Conservation (phyloP, 1,140 invertebrate species). For the Chlorops oryzae region DNA sequence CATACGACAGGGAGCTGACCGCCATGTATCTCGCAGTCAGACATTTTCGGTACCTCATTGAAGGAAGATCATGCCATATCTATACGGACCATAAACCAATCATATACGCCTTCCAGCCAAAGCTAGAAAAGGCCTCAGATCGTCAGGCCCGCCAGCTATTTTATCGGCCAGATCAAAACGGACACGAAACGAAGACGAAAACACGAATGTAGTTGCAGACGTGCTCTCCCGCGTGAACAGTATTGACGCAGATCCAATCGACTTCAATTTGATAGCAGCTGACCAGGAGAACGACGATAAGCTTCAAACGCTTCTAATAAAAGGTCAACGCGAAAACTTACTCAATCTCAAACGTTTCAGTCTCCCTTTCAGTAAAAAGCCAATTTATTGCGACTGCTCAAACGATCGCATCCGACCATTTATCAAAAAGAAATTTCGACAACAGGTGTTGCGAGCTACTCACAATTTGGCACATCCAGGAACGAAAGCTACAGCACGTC, state of each 20-base stretch:
- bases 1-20: constrained; percentile 44
- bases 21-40: constrained; percentile 32
- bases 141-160: constrained; percentile 36
- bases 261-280: neutral
- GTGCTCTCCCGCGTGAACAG: constrained; percentile 27
- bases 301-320: neutral
- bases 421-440: neutral
- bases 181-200: constrained; percentile 35
- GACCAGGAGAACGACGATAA: neutral
- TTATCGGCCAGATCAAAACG: constrained; percentile 40
- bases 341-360: neutral
- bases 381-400: neutral
- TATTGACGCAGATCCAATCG: neutral
- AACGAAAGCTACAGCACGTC: neutral
- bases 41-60: constrained; percentile 37
- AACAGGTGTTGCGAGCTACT: neutral
- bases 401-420: neutral
- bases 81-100: constrained; percentile 49
- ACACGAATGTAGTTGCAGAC: constrained; percentile 38
- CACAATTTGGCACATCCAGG: neutral
- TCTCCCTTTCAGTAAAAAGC: neutral
- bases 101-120: constrained; percentile 25
- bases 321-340: neutral
- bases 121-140: constrained; percentile 7
- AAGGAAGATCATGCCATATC: constrained; percentile 32